Conservation (phyloP, 2,888 invertebrate species). For the Cantharis flavilabris region DNA sequence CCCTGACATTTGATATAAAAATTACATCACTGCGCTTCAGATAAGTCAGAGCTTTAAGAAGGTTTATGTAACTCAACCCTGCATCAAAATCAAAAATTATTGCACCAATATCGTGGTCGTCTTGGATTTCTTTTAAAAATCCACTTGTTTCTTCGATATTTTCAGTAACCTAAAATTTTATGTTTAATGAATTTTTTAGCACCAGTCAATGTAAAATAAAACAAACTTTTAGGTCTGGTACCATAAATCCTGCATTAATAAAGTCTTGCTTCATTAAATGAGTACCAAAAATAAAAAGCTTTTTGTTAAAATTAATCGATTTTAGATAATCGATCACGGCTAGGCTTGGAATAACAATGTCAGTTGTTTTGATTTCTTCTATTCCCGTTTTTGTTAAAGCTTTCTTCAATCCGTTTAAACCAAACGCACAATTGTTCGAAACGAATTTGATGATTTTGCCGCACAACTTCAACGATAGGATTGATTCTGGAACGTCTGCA, state of each 20-base stretch:
- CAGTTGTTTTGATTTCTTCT: constrained; percentile 44
- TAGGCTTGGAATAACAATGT: constrained; percentile 58
- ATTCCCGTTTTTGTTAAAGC: constrained; percentile 29
- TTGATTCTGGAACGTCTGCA: constrained; percentile 56
- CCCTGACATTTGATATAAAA: constrained; percentile 59
- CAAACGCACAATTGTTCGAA: constrained; percentile 39
- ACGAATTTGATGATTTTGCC: constrained; percentile 55
- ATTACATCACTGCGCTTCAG: constrained; percentile 58
- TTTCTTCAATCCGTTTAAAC: constrained; percentile 47
- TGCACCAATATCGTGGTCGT: constrained; percentile 60
- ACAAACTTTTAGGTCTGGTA: constrained; percentile 56
- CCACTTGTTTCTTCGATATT: background rate
- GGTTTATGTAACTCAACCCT: constrained; percentile 57
- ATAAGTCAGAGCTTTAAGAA: constrained; percentile 59
- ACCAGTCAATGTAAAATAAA: background rate
- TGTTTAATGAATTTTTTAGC: background rate
- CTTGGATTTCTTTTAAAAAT: constrained; percentile 25
- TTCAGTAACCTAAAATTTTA: background rate
- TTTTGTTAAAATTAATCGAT: constrained; percentile 58
- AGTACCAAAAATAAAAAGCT: constrained; percentile 57
- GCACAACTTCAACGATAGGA: constrained; percentile 55
- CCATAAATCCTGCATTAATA: constrained; percentile 55
- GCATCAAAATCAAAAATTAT: constrained; percentile 63
- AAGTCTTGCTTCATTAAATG: constrained; percentile 52
- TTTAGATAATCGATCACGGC: constrained; percentile 62